These are phyloP conservation scores for Cryptus armator DNA, from an alignment of 2,888 invertebrate genomes.

Conservation along the genomic window DNA sequence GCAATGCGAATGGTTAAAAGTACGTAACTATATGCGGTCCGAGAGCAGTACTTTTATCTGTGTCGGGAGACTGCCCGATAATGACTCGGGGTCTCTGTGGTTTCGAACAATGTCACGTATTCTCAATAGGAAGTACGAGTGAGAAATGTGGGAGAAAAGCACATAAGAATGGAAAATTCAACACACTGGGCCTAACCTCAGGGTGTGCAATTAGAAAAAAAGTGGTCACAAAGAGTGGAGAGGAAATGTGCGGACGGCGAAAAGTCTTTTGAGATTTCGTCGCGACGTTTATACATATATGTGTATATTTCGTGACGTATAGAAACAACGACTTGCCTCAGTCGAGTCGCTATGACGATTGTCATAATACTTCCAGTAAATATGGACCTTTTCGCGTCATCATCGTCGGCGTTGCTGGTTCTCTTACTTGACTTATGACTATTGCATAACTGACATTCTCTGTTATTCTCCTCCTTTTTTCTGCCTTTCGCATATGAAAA, in stretches of 20 bases:
- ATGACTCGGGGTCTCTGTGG: conserved; percentile 1
- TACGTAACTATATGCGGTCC: background rate
- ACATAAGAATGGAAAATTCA: background rate
- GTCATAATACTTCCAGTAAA: background rate
- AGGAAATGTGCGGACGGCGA: background rate
- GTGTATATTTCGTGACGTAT: background rate
- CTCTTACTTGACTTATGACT: background rate
- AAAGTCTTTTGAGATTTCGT: background rate
- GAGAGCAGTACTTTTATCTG: conserved; percentile 4
- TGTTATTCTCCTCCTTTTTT: background rate
- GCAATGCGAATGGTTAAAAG: background rate
- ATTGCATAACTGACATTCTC: background rate
- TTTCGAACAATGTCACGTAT: conserved; percentile 8
- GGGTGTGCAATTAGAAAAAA: conserved; percentile 1
- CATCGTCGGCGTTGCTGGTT: conserved; percentile 7
- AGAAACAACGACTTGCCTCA: background rate
- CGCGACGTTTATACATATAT: conserved; percentile 10
- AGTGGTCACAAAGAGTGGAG: background rate
- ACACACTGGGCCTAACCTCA: conserved; percentile 7
- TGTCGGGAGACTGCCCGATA: background rate
- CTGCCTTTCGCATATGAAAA: background rate
- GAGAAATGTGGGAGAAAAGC: background rate
- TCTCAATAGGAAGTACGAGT: background rate
- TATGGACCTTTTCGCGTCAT: background rate
- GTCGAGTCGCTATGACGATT: background rate